Evolutionary conservation across 2,888 invertebrate genomes (phyloP).

Genomic region (Eudasyphora cyanicolor): DNA sequence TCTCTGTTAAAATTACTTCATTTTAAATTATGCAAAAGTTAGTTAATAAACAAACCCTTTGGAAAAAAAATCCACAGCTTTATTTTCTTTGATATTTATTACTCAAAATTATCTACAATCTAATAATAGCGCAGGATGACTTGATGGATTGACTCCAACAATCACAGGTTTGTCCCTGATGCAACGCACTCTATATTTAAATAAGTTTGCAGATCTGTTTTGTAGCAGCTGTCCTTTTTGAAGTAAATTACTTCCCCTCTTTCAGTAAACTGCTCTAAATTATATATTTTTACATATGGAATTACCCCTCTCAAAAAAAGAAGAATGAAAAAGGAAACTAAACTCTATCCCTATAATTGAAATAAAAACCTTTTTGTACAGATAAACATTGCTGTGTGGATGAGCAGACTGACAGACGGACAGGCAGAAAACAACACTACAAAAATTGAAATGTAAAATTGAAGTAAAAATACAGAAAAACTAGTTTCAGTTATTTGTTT

Average conservation of each 20-base stretch:
- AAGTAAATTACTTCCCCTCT: not conserved
- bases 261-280: conserved; percentile 26
- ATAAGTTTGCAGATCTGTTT: too few species aligned
- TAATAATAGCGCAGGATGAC: conserved; percentile 4
- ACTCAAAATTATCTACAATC: conserved; percentile 12
- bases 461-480: conserved; percentile 7
- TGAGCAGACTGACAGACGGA: not conserved
- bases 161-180: too few species aligned
- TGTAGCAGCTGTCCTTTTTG: conserved; percentile 20
- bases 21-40: too few species aligned
- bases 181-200: too few species aligned
- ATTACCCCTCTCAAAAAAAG: conserved; percentile 12
- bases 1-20: too few species aligned
- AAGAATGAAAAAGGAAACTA: not conserved
- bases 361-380: conserved; percentile 28
- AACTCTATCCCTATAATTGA: conserved; percentile 7
- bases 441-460: not conserved
- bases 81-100: not conserved
- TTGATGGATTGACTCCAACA: too few species aligned
- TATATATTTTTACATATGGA: conserved; percentile 22
- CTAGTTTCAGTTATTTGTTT: conserved; percentile 16
- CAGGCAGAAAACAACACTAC: too few species aligned
- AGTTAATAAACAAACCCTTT: not conserved
- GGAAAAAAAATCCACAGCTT: not conserved
- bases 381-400: not conserved